These are phyloP conservation scores for Cottoperca gobio DNA, from an alignment of 2,797 vertebrate genomes.

Conservation along the genomic window DNA sequence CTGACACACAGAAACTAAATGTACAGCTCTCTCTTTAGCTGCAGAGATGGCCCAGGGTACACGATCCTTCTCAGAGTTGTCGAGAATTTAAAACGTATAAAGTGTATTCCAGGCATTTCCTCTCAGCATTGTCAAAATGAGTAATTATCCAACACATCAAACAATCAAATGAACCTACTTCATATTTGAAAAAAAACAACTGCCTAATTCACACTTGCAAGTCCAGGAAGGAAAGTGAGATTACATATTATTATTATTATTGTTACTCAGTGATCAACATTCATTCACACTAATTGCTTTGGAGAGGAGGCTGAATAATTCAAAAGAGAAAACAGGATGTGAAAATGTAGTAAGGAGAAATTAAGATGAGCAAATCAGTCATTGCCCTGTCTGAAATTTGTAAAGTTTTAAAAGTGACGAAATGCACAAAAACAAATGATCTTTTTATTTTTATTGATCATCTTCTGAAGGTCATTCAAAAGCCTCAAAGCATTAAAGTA, in stretches of 20 bases:
- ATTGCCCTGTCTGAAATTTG: neutral
- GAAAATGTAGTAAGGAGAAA: neutral
- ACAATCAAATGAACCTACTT: neutral
- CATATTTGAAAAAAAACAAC: constrained; percentile 2
- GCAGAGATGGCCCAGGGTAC: constrained; percentile 31
- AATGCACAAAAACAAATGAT: neutral
- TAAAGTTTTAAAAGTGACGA: neutral
- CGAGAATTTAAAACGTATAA: constrained; percentile 43
- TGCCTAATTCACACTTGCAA: constrained; percentile 2
- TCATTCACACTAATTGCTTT: neutral
- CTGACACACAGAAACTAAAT: neutral
- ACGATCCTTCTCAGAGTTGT: constrained; percentile 34
- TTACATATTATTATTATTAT: neutral
- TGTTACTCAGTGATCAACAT: neutral
- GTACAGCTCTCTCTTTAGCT: constrained; percentile 16
- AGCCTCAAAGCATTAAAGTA: neutral
- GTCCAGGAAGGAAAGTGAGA: neutral
- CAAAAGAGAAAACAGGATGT: neutral
- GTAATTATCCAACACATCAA: constrained; percentile 4
- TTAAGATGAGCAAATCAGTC: neutral
- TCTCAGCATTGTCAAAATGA: neutral
- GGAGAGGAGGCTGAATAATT: neutral
- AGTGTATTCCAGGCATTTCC: constrained; percentile 23
- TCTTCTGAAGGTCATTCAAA: neutral
- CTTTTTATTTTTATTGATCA: neutral